phyloP scores from a whole-genome alignment of 2,113 vertebrate genomes.

The Malurus elegans region DNA sequence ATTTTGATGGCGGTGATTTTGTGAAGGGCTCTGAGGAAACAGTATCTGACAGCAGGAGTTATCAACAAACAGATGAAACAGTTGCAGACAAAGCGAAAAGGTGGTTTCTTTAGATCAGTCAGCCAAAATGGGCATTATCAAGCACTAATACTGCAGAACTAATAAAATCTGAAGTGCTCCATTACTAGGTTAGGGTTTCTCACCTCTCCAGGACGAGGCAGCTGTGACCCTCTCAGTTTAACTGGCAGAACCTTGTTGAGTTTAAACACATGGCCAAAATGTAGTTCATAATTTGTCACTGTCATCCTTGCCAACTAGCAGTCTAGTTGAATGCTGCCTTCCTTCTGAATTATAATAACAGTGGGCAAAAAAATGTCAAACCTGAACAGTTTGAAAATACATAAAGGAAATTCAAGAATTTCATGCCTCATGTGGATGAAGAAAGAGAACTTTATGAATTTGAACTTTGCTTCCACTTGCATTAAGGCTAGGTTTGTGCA shows the following conservation, averaged over 20 bases:
- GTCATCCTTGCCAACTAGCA: not conserved
- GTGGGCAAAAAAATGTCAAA: rapidly evolving
- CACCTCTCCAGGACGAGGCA: not conserved
- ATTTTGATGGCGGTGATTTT: not conserved
- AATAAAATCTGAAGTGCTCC: not conserved
- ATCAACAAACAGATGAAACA: not conserved
- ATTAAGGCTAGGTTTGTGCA: not conserved
- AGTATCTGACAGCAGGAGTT: not conserved
- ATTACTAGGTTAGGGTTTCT: not conserved
- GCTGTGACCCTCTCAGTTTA: not conserved
- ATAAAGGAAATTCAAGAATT: not conserved
- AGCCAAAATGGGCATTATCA: not conserved
- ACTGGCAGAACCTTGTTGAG: not conserved
- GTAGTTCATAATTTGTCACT: not conserved
- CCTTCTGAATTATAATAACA: not conserved
- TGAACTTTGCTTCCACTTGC: not conserved
- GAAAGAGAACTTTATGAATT: not conserved
- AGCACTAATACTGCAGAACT: not conserved
- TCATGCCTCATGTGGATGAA: not conserved
- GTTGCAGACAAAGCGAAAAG: not conserved
- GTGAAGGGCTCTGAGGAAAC: not conserved
- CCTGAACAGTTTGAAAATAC: not conserved
- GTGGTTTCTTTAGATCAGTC: not conserved
- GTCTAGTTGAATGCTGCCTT: not conserved
- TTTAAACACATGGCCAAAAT: not conserved